A percentile compares a stretch with the other conserved stretches of the same genome.
These are phyloP conservation scores for Drosophila kepulauana DNA, from an alignment of 1,140 invertebrate species.

Conservation along the genomic window DNA sequence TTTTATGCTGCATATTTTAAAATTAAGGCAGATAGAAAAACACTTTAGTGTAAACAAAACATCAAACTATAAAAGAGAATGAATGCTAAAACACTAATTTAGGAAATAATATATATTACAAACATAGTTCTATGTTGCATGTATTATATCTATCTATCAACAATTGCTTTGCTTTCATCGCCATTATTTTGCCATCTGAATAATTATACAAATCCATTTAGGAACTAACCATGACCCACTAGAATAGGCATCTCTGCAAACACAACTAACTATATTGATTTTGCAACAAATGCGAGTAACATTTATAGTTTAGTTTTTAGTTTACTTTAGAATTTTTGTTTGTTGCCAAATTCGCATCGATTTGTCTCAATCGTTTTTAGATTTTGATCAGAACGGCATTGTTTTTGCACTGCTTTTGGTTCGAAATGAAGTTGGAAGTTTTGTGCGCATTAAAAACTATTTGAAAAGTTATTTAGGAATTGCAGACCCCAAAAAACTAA, in stretches of 20 bases:
- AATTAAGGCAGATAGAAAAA: too few species aligned
- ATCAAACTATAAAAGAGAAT: too few species aligned
- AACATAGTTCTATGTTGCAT: too few species aligned
- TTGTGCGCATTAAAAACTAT: slow-evolving; percentile 63
- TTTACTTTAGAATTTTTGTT: slow-evolving; percentile 9
- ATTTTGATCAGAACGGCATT: slow-evolving; percentile 22
- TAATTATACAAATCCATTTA: neutral
- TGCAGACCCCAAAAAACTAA: slow-evolving; percentile 32
- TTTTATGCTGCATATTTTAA: too few species aligned
- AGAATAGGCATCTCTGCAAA: neutral
- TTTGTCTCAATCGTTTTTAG: slow-evolving; percentile 18
- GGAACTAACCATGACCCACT: neutral
- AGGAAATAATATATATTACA: too few species aligned
- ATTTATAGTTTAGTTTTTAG: neutral
- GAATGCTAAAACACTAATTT: too few species aligned
- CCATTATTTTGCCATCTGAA: neutral
- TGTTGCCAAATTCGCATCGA: slow-evolving; percentile 16
- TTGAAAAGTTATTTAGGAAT: slow-evolving; percentile 66
- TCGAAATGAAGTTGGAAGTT: slow-evolving; percentile 17
- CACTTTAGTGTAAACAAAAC: too few species aligned
- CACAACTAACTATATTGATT: slow-evolving; percentile 7
- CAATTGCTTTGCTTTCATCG: neutral
- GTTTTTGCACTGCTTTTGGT: slow-evolving; percentile 23
- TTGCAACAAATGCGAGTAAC: neutral
- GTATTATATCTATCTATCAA: neutral